Conservation (phyloP, 2,797 vertebrate genomes). For the Ceyx erithaca region DNA sequence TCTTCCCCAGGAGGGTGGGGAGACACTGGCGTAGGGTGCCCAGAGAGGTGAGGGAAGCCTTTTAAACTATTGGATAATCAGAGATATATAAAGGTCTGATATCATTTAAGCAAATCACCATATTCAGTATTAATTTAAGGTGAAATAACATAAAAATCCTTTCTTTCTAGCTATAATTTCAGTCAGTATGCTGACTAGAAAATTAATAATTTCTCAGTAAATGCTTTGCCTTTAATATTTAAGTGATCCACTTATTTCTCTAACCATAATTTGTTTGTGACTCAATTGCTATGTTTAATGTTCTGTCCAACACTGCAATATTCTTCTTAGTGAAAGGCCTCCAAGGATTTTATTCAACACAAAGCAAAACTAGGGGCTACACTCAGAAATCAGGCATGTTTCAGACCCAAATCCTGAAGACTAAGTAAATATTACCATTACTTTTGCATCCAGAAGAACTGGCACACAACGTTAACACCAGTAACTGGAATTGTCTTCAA, state of each 20-base stretch:
- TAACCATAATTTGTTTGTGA: neutral
- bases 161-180: neutral
- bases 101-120: neutral
- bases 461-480: neutral
- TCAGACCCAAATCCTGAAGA: neutral
- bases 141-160: neutral
- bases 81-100: neutral
- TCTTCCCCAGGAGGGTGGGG: too few relatives aligned
- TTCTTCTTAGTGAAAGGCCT: neutral
- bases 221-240: neutral
- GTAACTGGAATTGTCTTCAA: neutral
- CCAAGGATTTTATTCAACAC: neutral
- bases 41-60: neutral
- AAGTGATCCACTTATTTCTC: neutral
- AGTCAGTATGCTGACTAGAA: neutral
- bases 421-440: neutral
- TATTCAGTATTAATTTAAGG: neutral
- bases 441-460: neutral
- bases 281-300: neutral
- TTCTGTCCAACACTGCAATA: neutral
- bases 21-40: too few relatives aligned
- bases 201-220: neutral
- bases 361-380: neutral
- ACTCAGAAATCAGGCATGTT: neutral
- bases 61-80: neutral